phyloP scores from a whole-genome alignment of 2,888 invertebrate species.

The Habroteleia sp. region DNA sequence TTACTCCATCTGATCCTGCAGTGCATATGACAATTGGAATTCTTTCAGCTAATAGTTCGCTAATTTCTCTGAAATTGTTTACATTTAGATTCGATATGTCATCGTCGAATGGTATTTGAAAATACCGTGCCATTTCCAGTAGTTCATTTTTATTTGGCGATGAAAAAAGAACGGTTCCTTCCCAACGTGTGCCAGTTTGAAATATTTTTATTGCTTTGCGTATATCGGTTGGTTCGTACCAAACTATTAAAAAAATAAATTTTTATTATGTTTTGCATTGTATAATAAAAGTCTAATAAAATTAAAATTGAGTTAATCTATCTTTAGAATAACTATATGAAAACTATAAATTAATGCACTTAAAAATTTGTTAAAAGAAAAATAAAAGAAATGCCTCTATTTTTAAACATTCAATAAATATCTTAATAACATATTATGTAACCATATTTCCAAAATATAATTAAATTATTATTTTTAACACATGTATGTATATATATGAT shows the following conservation, averaged over 20 bases:
- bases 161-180: conserved; percentile 83
- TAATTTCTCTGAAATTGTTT: conserved; percentile 57
- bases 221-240: conserved; percentile 94
- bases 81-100: conserved; percentile 29
- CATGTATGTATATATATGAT: no score
- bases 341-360: no score
- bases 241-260: conserved; percentile 84
- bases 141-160: conserved; percentile 93
- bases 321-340: no score
- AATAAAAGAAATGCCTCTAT: no score
- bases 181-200: conserved; percentile 75
- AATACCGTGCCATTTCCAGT: conserved; percentile 84
- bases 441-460: no score
- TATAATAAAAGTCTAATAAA: no score
- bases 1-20: conserved; percentile 74
- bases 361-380: no score
- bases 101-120: conserved; percentile 76
- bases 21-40: conserved; percentile 76
- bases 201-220: conserved; percentile 89
- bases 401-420: no score
- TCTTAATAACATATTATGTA: no score
- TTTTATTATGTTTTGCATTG: no score
- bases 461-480: no score
- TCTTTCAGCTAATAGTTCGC: conserved; percentile 68
- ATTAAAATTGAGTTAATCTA: no score